phyloP scores from a whole-genome alignment of 1,140 invertebrate species.

The Stenopsyche tienmushanensis region DNA sequence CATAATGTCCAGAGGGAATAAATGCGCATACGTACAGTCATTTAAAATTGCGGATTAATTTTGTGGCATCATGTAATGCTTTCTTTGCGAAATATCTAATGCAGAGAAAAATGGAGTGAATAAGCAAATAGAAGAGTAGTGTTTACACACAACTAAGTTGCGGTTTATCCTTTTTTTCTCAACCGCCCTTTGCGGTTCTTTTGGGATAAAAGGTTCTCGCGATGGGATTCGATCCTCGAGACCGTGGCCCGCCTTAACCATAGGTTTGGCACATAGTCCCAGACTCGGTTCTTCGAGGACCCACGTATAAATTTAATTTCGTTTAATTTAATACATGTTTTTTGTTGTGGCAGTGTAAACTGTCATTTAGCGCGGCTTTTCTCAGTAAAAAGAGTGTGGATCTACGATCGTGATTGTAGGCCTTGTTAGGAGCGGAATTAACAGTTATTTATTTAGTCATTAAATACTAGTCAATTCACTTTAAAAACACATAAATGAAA shows the following conservation, averaged over 20 bases:
- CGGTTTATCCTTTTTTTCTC: conserved; percentile 17
- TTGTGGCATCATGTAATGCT: too few species aligned
- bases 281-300: neutral
- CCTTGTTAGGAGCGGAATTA: neutral
- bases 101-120: neutral
- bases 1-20: too few species aligned
- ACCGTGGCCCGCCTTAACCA: conserved; percentile 36
- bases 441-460: neutral
- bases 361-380: conserved; percentile 17
- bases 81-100: too few species aligned
- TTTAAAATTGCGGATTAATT: too few species aligned
- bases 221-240: conserved; percentile 6
- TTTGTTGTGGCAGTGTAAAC: conserved; percentile 4
- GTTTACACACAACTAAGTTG: conserved; percentile 23
- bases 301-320: conserved; percentile 20
- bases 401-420: neutral
- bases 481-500: too few species aligned
- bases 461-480: too few species aligned
- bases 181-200: conserved; percentile 8
- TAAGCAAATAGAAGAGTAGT: neutral
- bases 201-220: conserved; percentile 2
- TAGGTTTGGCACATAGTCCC: conserved; percentile 13
- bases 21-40: too few species aligned
- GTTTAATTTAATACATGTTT: conserved; percentile 15
- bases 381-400: neutral